Base-by-base conservation (phyloP, 2,113 vertebrate species). In the Vidua chalybeata region DNA sequence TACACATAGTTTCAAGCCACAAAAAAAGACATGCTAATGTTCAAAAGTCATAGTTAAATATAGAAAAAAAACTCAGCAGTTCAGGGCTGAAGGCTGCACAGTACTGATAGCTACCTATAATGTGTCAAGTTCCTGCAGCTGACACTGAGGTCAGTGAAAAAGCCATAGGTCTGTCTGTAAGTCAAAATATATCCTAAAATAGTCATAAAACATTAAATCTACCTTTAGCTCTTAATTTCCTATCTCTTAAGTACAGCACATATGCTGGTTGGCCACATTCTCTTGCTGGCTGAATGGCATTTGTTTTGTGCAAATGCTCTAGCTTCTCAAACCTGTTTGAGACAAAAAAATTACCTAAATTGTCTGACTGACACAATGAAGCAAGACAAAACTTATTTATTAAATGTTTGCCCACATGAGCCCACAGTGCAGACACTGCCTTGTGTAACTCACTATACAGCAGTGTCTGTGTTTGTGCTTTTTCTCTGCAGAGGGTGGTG, bases 371-470 rank as follows among this genome's bases (percentile, higher is more conserved):
- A 27, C 26, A 30, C 46, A 5, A 39, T 11, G 11, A n/a, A 88
- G 22, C 55, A 45, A n/a, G 59, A 24, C 11, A 24, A 21, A 89
- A 73, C 26, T 27, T 67, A 8, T 28, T 58, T 48, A 6, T 61
- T 55, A 9, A 13, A 35, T 6, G 8, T 37, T 69, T 64, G 37
- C 31, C 27, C 8, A 10, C 13, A 7, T 28, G 11, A 4, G 9
- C 13, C 2, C 24, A 6, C 17, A 27, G 0, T 39, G 68, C 33
- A 31, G 22, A 4, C 2, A 8, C 5, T 24, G 19, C 73, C 45
- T 87, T 1, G 0, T 43, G 35, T 68, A n/a, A 15, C 16, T 63
- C 46, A 67, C 1, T 22, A 0, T 15, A 24, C 3, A 9, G 10
- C 31, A 11, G 5, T 46, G 77, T 84, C 33, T 72, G 3, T 31